These are phyloP conservation scores for Papilio helenus DNA, from an alignment of 1,140 invertebrate species.

Conservation along the genomic window DNA sequence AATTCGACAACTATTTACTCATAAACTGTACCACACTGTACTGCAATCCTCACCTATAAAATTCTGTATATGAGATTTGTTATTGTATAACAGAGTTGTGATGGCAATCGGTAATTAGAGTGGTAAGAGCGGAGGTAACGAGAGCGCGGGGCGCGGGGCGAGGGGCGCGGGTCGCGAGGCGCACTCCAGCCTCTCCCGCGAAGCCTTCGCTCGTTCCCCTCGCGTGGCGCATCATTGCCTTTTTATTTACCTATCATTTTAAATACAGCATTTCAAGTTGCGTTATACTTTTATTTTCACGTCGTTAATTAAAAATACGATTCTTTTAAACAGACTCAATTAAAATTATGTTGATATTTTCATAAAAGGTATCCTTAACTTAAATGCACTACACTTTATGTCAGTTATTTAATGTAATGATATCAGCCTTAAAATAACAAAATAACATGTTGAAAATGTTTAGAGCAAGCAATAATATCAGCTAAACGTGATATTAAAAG, in stretches of 20 bases:
- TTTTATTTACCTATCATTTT: slow-evolving; percentile 17
- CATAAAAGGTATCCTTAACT: too few species aligned
- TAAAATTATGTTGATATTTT: background rate
- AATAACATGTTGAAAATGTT: background rate
- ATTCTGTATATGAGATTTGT: background rate
- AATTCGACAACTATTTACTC: background rate
- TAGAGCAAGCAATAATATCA: background rate
- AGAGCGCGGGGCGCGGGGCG: background rate
- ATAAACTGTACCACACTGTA: background rate
- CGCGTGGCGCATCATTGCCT: slow-evolving; percentile 16
- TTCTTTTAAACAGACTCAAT: background rate
- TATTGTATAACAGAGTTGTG: background rate
- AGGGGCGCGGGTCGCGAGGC: background rate
- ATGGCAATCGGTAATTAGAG: slow-evolving; percentile 14
- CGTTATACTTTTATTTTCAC: background rate
- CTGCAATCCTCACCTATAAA: too few species aligned
- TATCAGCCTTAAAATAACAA: background rate
- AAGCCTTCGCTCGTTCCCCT: slow-evolving; percentile 3
- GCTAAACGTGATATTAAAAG: background rate
- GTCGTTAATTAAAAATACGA: background rate
- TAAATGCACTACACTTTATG: background rate
- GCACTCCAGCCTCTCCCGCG: background rate
- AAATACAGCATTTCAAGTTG: slow-evolving; percentile 11
- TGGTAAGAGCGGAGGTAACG: background rate
- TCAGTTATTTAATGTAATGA: background rate